Evolutionary conservation across 2,888 invertebrate genomes (phyloP).

Genomic region (Blera fallax): DNA sequence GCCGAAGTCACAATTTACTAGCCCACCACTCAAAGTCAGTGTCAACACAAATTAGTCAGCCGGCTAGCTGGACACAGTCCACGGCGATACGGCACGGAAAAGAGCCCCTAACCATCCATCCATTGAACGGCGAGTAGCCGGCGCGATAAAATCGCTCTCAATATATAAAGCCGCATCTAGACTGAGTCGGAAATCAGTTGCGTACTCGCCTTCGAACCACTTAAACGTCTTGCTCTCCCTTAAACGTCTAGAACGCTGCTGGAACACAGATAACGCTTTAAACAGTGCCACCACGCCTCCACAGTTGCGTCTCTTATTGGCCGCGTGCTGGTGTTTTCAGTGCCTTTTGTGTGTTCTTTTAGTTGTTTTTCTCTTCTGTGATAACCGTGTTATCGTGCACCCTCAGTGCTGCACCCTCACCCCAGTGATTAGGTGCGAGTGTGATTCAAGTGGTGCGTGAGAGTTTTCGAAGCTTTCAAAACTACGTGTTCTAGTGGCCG

Average conservation of each 20-base stretch:
- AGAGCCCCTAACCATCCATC: neutral
- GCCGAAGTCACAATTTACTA: neutral
- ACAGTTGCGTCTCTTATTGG: neutral
- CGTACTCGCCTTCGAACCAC: conserved; percentile 50
- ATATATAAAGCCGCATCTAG: conserved; percentile 49
- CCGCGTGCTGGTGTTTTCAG: neutral
- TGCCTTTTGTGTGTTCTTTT: neutral
- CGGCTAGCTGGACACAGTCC: neutral
- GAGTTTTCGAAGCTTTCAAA: neutral
- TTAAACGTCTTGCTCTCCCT: conserved; percentile 50
- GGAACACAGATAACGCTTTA: neutral
- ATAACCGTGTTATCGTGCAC: neutral
- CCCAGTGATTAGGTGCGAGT: neutral
- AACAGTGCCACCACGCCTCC: conserved; percentile 14
- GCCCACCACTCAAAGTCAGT: neutral
- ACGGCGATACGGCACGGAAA: neutral
- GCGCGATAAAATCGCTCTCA: conserved; percentile 14
- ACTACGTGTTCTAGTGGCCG: neutral
- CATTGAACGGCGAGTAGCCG: neutral
- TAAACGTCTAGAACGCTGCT: neutral
- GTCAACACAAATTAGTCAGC: conserved; percentile 6
- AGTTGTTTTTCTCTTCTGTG: neutral
- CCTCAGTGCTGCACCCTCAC: neutral
- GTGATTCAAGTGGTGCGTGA: too few species aligned
- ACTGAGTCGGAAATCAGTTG: conserved; percentile 58